These are phyloP conservation scores for Crossaster papposus DNA, from an alignment of 53 echinoderm and acorn worm species.

Conservation along the genomic window DNA sequence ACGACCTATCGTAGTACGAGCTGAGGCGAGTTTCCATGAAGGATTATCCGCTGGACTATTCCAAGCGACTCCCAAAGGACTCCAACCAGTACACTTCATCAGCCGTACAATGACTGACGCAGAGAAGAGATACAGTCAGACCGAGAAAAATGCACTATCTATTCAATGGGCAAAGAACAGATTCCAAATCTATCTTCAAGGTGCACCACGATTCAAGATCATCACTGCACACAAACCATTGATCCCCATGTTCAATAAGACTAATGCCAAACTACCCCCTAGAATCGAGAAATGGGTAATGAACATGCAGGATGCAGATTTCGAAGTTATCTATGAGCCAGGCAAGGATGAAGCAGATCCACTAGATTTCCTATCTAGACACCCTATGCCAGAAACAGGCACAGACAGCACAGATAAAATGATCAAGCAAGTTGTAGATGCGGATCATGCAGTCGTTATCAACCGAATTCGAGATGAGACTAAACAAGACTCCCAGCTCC, in stretches of 20 bases:
- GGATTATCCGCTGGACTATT: conserved; percentile 61
- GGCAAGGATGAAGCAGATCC: conserved; percentile 60
- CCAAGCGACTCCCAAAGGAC: conserved; percentile 38
- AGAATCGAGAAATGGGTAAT: conserved; percentile 68
- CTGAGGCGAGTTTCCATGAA: conserved; percentile 63
- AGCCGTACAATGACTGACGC: too few relatives aligned
- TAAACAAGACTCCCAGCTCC: too few relatives aligned
- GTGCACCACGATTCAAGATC: too few relatives aligned
- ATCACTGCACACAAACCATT: too few relatives aligned
- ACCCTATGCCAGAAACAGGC: conserved; percentile 58
- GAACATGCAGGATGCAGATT: conserved; percentile 65
- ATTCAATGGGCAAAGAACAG: too few relatives aligned
- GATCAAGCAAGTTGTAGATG: conserved; percentile 47
- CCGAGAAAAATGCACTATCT: too few relatives aligned
- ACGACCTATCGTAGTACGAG: conserved; percentile 25
- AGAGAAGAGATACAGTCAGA: too few relatives aligned
- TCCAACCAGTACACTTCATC: too few relatives aligned
- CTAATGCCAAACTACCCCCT: conserved; percentile 42
- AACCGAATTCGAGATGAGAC: conserved; percentile 56
- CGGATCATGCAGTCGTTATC: conserved; percentile 40
- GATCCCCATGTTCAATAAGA: conserved; percentile 56
- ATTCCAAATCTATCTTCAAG: too few relatives aligned
- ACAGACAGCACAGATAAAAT: conserved; percentile 52
- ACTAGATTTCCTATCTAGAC: conserved; percentile 61
- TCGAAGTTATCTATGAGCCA: conserved; percentile 50